A percentile compares a stretch with the other conserved stretches of the same genome.
phyloP scores from a whole-genome alignment of 2,888 invertebrate species.

The Drosophila putrida region DNA sequence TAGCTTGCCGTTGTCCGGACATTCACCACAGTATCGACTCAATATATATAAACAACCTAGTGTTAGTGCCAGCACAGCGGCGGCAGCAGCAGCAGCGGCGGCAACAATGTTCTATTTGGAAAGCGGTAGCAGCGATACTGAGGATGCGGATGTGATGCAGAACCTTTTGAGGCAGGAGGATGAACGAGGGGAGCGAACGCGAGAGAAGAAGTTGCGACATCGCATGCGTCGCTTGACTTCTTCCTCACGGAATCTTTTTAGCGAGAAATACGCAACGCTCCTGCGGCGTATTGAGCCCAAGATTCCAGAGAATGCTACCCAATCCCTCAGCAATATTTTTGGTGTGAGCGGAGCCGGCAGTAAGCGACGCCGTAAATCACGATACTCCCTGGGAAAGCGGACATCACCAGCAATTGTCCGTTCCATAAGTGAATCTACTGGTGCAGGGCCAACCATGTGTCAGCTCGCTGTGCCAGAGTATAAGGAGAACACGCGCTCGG shows the following conservation, averaged over 20 bases:
- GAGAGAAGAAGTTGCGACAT: conserved; percentile 86
- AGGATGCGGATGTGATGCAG: conserved; percentile 84
- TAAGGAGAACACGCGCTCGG: conserved; percentile 75
- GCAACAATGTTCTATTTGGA: conserved; percentile 73
- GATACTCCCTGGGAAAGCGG: conserved; percentile 43
- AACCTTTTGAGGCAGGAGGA: conserved; percentile 87
- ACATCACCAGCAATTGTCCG: conserved; percentile 70
- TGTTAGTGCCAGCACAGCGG: conserved; percentile 46
- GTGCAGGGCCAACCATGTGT: conserved; percentile 46
- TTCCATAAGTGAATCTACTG: conserved; percentile 81
- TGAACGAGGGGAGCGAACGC: conserved; percentile 86
- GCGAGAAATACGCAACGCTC: conserved; percentile 88
- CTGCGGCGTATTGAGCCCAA: conserved; percentile 85
- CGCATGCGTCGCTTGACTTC: conserved; percentile 89
- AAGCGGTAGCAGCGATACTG: conserved; percentile 66
- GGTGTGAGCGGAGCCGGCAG: conserved; percentile 71
- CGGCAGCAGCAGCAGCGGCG: conserved; percentile 61
- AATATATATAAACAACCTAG: conserved; percentile 62
- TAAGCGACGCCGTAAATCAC: conserved; percentile 64
- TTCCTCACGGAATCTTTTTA: conserved; percentile 88
- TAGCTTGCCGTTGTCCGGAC: conserved; percentile 56
- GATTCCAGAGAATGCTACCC: conserved; percentile 84
- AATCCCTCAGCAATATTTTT: conserved; percentile 86
- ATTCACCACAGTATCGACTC: conserved; percentile 62
- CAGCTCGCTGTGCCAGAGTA: conserved; percentile 63